phyloP scores from a whole-genome alignment of 2,113 vertebrate genomes.

The Emydocephalus ijimae region DNA sequence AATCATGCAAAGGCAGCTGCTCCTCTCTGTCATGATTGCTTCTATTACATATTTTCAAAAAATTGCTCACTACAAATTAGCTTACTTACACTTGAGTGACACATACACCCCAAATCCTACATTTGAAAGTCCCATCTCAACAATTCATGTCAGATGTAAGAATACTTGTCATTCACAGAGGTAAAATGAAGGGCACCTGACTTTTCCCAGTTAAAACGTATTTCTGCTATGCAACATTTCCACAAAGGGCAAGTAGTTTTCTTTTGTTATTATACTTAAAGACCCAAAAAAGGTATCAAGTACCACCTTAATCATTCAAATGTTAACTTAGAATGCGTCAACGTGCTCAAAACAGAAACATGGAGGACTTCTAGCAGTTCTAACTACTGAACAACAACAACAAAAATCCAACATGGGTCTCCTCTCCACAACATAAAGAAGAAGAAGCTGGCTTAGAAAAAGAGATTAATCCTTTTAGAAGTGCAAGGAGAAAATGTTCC shows the following conservation, averaged over 20 bases:
- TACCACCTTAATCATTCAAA: not conserved
- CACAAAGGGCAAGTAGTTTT: not conserved
- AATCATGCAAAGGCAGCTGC: not conserved
- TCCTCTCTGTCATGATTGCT: constrained; percentile 19
- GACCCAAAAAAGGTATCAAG: not conserved
- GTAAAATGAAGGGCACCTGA: not conserved
- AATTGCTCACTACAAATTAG: constrained; percentile 5
- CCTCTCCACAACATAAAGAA: not conserved
- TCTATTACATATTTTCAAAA: not conserved
- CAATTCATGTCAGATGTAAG: not conserved
- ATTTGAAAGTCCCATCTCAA: constrained; percentile 22
- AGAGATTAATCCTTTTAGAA: not conserved
- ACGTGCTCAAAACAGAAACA: not conserved
- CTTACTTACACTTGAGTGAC: constrained; percentile 7
- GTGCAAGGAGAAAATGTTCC: not conserved
- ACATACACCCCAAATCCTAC: fast-evolving
- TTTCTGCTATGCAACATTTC: not conserved
- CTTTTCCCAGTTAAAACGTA: constrained; percentile 7
- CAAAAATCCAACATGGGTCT: not conserved
- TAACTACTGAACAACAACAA: fast-evolving
- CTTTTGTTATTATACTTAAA: not conserved
- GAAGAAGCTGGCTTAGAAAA: not conserved
- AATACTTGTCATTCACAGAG: not conserved
- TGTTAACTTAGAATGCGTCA: not conserved
- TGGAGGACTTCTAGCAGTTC: not conserved